Evolutionary conservation across 2,888 invertebrate species (phyloP), one percentile per base, ranked within the genome.

Genomic region (Litoditis marina): DNA sequence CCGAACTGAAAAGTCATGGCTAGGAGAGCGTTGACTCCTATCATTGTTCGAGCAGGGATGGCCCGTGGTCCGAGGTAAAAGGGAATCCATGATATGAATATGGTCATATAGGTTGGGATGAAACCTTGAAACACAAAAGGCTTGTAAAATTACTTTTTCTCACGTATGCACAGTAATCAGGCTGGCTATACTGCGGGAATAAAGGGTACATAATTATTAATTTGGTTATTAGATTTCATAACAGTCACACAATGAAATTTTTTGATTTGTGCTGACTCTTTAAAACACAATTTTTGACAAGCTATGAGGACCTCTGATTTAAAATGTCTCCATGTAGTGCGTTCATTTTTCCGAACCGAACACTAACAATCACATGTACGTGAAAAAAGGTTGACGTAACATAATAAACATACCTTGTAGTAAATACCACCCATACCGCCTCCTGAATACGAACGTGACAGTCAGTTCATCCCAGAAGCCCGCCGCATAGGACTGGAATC

Each of bases 1-100:
- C 82, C 82, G 57, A 81, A 82, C 62, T 83, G 82, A 63, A 82
- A 81, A 28, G 80, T 81, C 71, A 83, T 78, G 1, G 82, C 82
- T n/a, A 83, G 65, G 16, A 82, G 67, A 28, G 82, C 78, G 69
- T 82, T 82, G 42, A 76, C 76, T 42, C 75, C 75, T 74, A 81
- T 81, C 81, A 81, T 81, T 13, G 81, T 81, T 39, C 81, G 56
- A 13, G 81, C 81, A 13, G 81, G 81, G 28, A 81, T 81, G 16
- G 81, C 81, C 50, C 72, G 68, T 4, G 81, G 80, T 0, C 81
- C 80, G 25, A 81, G 63, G 54, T 81, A 81, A 63, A 81, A 82
- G 19, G 81, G 79, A 55, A 82, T 83, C 82, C 82, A 82, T 5
- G 79, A 79, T 25, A 83, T 82, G 74, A 83, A 82, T 1, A 74